Base-by-base conservation (phyloP, 2,888 invertebrate genomes). In the Mesorhabditis belari region DNA sequence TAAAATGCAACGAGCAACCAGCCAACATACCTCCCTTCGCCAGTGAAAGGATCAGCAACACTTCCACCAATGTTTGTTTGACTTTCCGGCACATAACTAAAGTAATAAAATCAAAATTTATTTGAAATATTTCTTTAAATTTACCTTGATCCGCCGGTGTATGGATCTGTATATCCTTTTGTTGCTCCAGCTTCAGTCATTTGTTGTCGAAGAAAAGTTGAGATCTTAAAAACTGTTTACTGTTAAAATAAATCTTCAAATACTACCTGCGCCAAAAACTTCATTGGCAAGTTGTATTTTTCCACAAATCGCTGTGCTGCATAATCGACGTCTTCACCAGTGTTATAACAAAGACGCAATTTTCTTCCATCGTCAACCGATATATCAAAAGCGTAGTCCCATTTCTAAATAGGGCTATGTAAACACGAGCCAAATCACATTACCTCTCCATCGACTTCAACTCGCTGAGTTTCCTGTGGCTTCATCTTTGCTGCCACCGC, bases 361-460 rank as follows among this genome's bases (percentile, higher is more conserved):
- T 57, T 58, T 55, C 87, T 87, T 0, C 90, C 91, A 79, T 93
- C 93, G 79, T 92, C 90, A 60, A 95, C 88, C 77, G 94, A 94
- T n/a, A 96, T 91, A 69, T 88, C 89, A 82, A 96, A 95, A 27
- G 95, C 93, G 83, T 87, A 94, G 83, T 96, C 96, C 80, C 93
- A 96, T 77, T 91, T 89, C 85, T 87, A 28, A 52, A 63, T 49
- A 51, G 5, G 5, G 12, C 49, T n/a, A 57, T 26, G 9, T 26
- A 19, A 51, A 25, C 21, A 29, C 49, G 49, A 25, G 35, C n/a
- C 12, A 58, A 58, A 62, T 29, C 5, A 58, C 24, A 25, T 17
- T 35, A 59, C 64, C 49, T 61, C 60, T 4, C 66, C 67, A 35
- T 69, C 64, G 21, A 69, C 59, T 9, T 19, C n/a, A 9, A 61